Conservation (phyloP, 2,113 vertebrate genomes). For the Vombatus ursinus region DNA sequence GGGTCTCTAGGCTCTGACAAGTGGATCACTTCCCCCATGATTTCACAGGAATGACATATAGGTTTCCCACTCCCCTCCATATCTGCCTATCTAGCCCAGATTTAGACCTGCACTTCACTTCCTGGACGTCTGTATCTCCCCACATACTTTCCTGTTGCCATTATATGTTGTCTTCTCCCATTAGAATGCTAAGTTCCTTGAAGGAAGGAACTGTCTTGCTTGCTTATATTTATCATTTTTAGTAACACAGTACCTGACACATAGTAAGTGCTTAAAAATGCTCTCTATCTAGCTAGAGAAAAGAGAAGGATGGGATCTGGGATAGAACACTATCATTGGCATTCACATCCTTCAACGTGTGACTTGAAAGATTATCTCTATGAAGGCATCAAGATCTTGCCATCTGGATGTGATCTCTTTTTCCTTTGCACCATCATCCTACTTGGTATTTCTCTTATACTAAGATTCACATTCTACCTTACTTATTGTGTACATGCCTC, state of each 20-base stretch:
- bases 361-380: background rate
- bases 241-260: background rate
- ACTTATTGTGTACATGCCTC: background rate
- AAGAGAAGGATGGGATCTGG: background rate
- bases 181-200: background rate
- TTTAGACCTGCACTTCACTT: background rate
- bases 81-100: background rate
- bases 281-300: background rate
- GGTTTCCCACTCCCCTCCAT: too few species aligned
- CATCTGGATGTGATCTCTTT: background rate
- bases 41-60: too few species aligned
- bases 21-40: too few species aligned
- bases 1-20: background rate
- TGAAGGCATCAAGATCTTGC: background rate
- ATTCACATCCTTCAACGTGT: background rate
- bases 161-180: background rate
- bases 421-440: background rate
- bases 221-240: background rate
- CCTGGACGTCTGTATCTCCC: background rate
- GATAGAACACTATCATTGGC: background rate
- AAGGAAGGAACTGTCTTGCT: background rate
- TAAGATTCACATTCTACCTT: background rate
- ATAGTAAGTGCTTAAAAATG: background rate
- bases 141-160: background rate
- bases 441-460: background rate